Conservation (phyloP, 1,140 invertebrate genomes). For the Anadara kagoshimensis region DNA sequence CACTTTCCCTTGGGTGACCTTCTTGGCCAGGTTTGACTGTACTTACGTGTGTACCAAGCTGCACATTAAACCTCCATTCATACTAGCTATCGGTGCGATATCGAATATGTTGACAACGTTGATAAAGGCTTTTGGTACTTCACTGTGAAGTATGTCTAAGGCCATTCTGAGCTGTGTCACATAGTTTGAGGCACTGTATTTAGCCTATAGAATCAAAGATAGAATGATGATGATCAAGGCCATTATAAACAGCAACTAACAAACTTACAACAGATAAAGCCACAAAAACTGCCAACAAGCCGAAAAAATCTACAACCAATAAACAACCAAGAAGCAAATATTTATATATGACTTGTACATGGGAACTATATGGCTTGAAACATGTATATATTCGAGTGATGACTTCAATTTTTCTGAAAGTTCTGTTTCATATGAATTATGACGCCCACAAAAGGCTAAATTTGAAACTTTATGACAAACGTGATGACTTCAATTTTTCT, state of each 20-base stretch:
- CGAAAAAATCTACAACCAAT: too few relatives aligned
- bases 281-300: too few relatives aligned
- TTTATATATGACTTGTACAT: too few relatives aligned
- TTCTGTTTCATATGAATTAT: too few relatives aligned
- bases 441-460: too few relatives aligned
- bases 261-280: not conserved
- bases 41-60: constrained; percentile 38
- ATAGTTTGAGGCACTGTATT: constrained; percentile 75
- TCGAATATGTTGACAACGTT: constrained; percentile 83
- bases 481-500: too few relatives aligned
- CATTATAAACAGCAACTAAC: not conserved
- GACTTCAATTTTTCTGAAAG: too few relatives aligned
- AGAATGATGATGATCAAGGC: not conserved
- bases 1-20: too few relatives aligned
- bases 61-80: constrained; percentile 42
- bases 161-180: constrained; percentile 80
- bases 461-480: too few relatives aligned
- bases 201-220: constrained; percentile 43
- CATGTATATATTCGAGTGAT: too few relatives aligned
- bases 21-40: too few relatives aligned
- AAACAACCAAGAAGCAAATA: not conserved
- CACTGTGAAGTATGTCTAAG: constrained; percentile 77
- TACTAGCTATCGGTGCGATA: constrained; percentile 43
- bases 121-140: constrained; percentile 83
- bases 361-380: too few relatives aligned